Percentiles rank a stretch among this genome's conserved stretches.
These are phyloP conservation scores for Stenolophus ochropezus DNA, from an alignment of 2,888 invertebrate species.

Conservation along the genomic window DNA sequence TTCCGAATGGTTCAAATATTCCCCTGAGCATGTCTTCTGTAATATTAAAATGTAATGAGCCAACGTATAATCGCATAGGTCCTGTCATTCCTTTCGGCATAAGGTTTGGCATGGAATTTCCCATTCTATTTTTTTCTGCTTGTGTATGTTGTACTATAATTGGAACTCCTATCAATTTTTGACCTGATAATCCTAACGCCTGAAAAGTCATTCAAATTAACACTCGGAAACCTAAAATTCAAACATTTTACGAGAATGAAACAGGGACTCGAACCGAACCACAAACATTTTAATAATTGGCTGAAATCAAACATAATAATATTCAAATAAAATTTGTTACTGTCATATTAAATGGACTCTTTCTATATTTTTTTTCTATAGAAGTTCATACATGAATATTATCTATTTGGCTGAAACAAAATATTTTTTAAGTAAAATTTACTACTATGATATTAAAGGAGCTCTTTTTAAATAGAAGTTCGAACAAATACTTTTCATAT, in stretches of 20 bases:
- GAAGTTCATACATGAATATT: too few relatives aligned
- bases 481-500: too few relatives aligned
- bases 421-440: too few relatives aligned
- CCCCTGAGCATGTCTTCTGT: conserved; percentile 99
- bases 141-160: conserved; percentile 99
- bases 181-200: conserved; percentile 96
- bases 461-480: too few relatives aligned
- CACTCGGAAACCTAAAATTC: not conserved
- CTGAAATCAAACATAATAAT: too few relatives aligned
- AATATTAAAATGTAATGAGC: conserved; percentile 98
- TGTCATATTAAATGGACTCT: too few relatives aligned
- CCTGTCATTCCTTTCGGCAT: conserved; percentile 93
- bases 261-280: too few relatives aligned
- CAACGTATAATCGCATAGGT: conserved; percentile 97
- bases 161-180: conserved; percentile 95
- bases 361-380: too few relatives aligned
- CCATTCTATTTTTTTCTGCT: conserved; percentile 95
- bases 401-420: too few relatives aligned
- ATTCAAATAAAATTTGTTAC: too few relatives aligned
- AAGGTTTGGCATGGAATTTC: conserved; percentile 88
- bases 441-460: too few relatives aligned
- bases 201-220: conserved; percentile 70
- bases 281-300: too few relatives aligned
- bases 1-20: conserved; percentile 99
- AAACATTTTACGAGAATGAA: not conserved